A percentile compares a stretch with the other conserved stretches of the same genome.
These are phyloP conservation scores for Mormoops blainvillei DNA, from an alignment of 2,113 vertebrate genomes.

Conservation along the genomic window DNA sequence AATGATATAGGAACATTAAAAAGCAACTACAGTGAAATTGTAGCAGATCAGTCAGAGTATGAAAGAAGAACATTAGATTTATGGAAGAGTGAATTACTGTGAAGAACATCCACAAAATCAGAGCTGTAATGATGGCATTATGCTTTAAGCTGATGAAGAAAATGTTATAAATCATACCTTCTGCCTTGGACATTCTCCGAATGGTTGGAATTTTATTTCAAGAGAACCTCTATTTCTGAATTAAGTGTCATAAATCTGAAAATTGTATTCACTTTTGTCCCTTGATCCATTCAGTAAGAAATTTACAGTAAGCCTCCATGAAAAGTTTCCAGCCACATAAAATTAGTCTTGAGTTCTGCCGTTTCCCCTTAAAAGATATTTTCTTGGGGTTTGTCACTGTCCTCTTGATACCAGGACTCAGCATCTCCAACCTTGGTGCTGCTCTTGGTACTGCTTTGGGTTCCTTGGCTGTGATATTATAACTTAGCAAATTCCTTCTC, in stretches of 20 bases:
- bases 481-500: background rate
- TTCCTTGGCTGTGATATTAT: background rate
- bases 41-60: background rate
- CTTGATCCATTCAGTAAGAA: background rate
- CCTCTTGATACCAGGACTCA: background rate
- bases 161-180: constrained; percentile 26
- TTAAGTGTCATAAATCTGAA: constrained; percentile 47
- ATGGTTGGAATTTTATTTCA: constrained; percentile 31
- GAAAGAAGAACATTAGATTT: background rate
- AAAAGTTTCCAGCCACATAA: background rate
- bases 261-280: constrained; percentile 15
- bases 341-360: background rate
- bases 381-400: background rate
- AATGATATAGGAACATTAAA: background rate
- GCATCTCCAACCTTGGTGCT: background rate
- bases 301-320: background rate
- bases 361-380: background rate
- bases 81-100: background rate
- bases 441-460: background rate
- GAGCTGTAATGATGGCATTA: constrained; percentile 1
- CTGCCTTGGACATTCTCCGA: constrained; percentile 24
- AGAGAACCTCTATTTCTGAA: constrained; percentile 39
- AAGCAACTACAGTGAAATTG: background rate
- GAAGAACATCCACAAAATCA: constrained; percentile 2
- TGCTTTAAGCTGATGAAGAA: constrained; percentile 48